Base-by-base conservation (phyloP, 2,888 invertebrate species). In the Julus scanicus region DNA sequence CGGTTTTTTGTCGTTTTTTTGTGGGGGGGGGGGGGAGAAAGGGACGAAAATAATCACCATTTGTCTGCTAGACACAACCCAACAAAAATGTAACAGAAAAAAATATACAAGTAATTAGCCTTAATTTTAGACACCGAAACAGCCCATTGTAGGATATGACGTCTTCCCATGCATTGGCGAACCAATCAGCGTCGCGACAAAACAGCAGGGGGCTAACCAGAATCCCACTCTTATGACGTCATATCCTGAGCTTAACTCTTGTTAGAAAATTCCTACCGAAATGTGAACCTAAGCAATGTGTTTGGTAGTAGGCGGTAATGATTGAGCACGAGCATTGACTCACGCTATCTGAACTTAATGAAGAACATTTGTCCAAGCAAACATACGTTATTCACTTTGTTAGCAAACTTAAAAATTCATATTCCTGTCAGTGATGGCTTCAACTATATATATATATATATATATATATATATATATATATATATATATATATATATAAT, bases 221-320 rank as follows among this genome's bases (percentile, higher is more conserved):
- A 29, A 63, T n/a, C n/a, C n/a, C n/a, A 6, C 17, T 8, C 63
- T 63, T 8, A n/a, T 63, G 63, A 71, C 71, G 71, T 71, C 71
- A 71, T 20, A 71, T 71, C 71, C 71, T 3, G 71, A 20, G 29
- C 71, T 71, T 15, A 63, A 63, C 6, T 15, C 15, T 63, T 44
- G 44, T 63, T n/a, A 5, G 6, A n/a, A 63, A 11, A 71, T 71
- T 20, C 29, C 5, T 29, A 2, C 1, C 2, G 29, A 71, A 71
- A 71, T 71, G 20, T 71, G 71, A 71, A 20, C 4, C 9, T 29
- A 20, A 29, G 71, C 20, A 29, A 71, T 71, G 71, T 29, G 71
- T 29, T 6, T 71, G 71, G 71, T 71, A 71, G 71, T 71, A 71
- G 71, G 71, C 71, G 71, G 71, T 71, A 71, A 71, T 71, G 29